Evolutionary conservation across 2,797 vertebrate species (phyloP).

Genomic region (Amblyopsis hoosieri): DNA sequence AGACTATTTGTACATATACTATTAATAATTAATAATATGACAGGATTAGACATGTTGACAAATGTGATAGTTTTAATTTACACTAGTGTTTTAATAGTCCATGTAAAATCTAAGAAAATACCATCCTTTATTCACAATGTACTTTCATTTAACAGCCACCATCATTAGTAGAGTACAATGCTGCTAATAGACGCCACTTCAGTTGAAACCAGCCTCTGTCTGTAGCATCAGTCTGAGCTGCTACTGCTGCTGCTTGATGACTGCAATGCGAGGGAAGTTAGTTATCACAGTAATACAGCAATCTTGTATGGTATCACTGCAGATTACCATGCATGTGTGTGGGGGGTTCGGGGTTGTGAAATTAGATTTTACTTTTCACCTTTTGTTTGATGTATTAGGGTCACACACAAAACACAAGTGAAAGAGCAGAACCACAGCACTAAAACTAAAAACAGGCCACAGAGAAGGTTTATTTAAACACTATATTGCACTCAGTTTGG

Average conservation of each 20-base stretch:
- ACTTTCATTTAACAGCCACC: no score
- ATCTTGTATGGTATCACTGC: neutral
- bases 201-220: constrained; percentile 7
- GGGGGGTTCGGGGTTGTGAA: no score
- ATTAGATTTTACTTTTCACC: no score
- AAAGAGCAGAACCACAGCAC: no score
- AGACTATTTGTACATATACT: no score
- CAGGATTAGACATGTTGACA: neutral
- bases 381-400: no score
- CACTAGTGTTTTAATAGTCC: constrained; percentile 1
- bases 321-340: neutral
- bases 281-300: neutral
- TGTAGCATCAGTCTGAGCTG: constrained; percentile 58
- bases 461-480: neutral
- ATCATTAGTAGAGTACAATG: neutral
- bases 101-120: constrained; percentile 11
- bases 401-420: no score
- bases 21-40: neutral
- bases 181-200: neutral
- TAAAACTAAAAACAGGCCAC: no score
- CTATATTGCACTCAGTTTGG: no score
- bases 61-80: neutral
- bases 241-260: constrained; percentile 70
- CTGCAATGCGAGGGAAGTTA: constrained; percentile 34
- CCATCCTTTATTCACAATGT: neutral